Conservation (phyloP, 1,140 invertebrate genomes). For the Sycobia sp. region DNA sequence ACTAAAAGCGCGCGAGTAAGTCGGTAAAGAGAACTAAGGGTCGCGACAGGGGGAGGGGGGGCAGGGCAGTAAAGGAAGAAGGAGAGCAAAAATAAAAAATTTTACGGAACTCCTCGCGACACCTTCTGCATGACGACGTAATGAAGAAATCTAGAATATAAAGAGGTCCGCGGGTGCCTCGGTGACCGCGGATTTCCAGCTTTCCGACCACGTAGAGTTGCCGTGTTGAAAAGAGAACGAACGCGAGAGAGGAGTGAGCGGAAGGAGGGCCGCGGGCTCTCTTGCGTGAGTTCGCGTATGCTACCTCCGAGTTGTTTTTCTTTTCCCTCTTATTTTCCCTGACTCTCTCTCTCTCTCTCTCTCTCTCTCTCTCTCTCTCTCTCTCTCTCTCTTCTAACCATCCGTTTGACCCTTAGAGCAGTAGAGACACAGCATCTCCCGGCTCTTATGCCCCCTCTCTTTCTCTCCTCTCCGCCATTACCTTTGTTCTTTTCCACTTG, state of each 20-base stretch:
- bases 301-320: no score
- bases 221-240: no score
- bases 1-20: not conserved
- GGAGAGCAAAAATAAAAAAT: conserved; percentile 1
- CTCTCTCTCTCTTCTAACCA: conserved; percentile 22
- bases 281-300: conserved; percentile 7
- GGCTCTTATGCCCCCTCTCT: not conserved
- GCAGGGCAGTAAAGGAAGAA: no score
- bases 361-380: no score
- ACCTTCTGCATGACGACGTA: conserved; percentile 38
- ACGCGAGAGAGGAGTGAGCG: no score
- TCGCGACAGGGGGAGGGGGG: not conserved
- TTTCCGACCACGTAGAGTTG: conserved; percentile 44
- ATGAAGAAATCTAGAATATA: conserved; percentile 46
- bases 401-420: conserved; percentile 14
- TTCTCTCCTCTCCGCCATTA: not conserved
- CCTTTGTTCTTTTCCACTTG: conserved; percentile 29
- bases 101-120: conserved; percentile 5
- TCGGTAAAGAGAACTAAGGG: not conserved
- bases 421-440: not conserved
- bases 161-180: not conserved
- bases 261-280: conserved; percentile 9
- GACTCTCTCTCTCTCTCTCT: no score
- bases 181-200: conserved; percentile 31
- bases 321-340: conserved; percentile 20